These are phyloP conservation scores for Pemphigus obesinymphae DNA, from an alignment of 1,140 invertebrate species.

Conservation along the genomic window DNA sequence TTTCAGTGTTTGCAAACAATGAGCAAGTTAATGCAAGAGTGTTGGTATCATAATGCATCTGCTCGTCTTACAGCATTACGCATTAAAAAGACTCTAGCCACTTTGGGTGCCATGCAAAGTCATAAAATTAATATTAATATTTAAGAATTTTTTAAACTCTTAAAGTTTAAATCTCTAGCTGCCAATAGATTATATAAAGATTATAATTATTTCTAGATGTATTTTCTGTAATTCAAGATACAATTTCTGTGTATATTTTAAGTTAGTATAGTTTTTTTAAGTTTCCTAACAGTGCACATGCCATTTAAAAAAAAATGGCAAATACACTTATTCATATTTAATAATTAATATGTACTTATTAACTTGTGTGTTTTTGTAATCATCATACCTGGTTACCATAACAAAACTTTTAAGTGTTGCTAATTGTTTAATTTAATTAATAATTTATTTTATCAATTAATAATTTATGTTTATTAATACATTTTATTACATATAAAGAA, in stretches of 20 bases:
- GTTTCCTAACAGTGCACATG: conserved; percentile 6
- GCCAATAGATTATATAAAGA: background rate
- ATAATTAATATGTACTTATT: conserved; percentile 24
- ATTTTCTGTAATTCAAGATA: background rate
- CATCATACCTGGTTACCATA: conserved; percentile 1
- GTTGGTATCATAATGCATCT: conserved; percentile 89
- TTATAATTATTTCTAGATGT: too few species aligned
- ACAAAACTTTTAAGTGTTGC: background rate
- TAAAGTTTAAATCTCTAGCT: conserved; percentile 9
- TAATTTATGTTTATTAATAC: background rate
- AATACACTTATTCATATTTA: conserved; percentile 17
- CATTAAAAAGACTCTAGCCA: conserved; percentile 87
- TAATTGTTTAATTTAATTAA: background rate
- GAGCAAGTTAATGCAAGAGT: conserved; percentile 85
- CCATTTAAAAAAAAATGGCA: conserved; percentile 14
- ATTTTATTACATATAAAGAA: conserved; percentile 7
- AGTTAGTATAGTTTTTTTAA: background rate
- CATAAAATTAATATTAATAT: conserved; percentile 44
- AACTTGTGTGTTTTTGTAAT: conserved; percentile 9
- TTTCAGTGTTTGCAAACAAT: conserved; percentile 75
- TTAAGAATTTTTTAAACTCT: background rate
- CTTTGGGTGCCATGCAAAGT: conserved; percentile 55
- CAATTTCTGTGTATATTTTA: conserved; percentile 10
- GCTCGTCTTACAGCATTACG: conserved; percentile 82
- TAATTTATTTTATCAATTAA: conserved; percentile 6